Percentiles rank a stretch among this genome's conserved stretches.
These are phyloP conservation scores for Callyntrura sp. DNA, from an alignment of 2,888 invertebrate genomes.

Conservation along the genomic window DNA sequence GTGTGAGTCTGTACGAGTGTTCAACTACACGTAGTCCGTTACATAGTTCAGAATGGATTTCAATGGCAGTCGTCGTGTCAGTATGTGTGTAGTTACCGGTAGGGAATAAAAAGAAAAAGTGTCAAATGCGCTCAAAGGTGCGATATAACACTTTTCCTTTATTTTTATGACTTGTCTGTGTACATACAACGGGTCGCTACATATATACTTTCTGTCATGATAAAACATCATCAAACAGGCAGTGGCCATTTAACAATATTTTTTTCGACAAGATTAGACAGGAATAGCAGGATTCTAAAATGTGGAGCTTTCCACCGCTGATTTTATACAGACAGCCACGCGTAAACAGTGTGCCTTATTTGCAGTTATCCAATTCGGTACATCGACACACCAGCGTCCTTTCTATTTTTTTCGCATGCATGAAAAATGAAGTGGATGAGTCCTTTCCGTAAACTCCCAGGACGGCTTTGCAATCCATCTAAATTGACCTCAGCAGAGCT, in stretches of 20 bases:
- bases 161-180: conserved; percentile 51
- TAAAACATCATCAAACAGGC: neutral
- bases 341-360: no score
- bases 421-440: conserved; percentile 40
- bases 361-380: no score
- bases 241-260: conserved; percentile 8
- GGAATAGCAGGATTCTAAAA: neutral
- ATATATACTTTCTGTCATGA: conserved; percentile 3
- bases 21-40: no score
- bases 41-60: conserved; percentile 40
- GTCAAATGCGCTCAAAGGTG: conserved; percentile 53
- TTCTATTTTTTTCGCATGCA: conserved; percentile 18
- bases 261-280: neutral
- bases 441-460: neutral
- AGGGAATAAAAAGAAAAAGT: conserved; percentile 22
- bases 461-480: conserved; percentile 17
- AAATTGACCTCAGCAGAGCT: conserved; percentile 49
- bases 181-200: neutral
- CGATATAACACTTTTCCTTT: conserved; percentile 57
- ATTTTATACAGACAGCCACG: no score
- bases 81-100: neutral
- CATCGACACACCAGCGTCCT: no score
- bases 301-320: neutral
- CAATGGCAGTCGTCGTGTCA: neutral
- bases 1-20: no score